Conservation (phyloP, 1,140 invertebrate species). For the Eubasilissa regina region DNA sequence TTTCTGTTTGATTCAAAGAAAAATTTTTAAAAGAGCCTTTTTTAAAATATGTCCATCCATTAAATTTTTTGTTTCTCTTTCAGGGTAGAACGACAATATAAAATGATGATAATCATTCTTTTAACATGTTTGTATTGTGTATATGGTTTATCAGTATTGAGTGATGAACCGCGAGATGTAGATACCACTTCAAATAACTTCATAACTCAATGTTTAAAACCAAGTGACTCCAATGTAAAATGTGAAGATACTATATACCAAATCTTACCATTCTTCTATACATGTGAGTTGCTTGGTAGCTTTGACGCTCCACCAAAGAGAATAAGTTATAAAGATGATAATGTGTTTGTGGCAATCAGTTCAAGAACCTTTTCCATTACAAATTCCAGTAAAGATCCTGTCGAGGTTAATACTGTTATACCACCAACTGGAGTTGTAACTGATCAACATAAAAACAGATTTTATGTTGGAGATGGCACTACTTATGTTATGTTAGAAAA, state of each 20-base stretch:
- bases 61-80: slow-evolving; percentile 4
- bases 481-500: background rate
- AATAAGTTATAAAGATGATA: background rate
- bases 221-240: background rate
- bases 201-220: slow-evolving; percentile 9
- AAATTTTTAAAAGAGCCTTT: background rate
- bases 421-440: background rate
- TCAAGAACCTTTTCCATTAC: slow-evolving; percentile 6
- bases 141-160: background rate
- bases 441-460: slow-evolving; percentile 29
- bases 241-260: slow-evolving; percentile 10
- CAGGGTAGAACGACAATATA: background rate
- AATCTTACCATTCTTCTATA: slow-evolving; percentile 17
- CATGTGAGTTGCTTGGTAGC: background rate
- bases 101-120: background rate
- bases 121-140: background rate
- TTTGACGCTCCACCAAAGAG: slow-evolving; percentile 10
- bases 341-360: slow-evolving; percentile 8
- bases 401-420: slow-evolving; percentile 19
- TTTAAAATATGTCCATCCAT: background rate
- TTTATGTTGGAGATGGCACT: slow-evolving; percentile 6
- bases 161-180: background rate
- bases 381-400: background rate
- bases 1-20: background rate
- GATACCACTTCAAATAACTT: background rate